Conservation (phyloP, 2,888 invertebrate genomes). For the Ctenicera cuprea region DNA sequence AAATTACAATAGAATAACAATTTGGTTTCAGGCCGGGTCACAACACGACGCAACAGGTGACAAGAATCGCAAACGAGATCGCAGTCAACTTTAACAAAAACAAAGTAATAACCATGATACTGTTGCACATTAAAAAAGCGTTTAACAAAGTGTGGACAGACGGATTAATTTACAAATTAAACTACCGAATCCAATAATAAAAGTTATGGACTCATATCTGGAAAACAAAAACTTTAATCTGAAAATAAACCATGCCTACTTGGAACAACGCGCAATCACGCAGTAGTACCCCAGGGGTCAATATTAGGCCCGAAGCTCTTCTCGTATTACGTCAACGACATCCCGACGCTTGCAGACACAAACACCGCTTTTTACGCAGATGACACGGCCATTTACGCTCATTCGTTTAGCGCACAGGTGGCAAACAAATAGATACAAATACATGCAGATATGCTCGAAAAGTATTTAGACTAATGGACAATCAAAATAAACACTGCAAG, state of each 20-base stretch:
- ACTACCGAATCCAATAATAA: too few relatives aligned
- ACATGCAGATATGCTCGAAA: not conserved
- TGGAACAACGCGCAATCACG: slow-evolving; percentile 24
- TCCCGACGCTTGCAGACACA: too few relatives aligned
- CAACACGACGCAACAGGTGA: not conserved
- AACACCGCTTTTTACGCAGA: not conserved
- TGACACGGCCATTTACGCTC: too few relatives aligned
- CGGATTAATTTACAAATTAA: too few relatives aligned
- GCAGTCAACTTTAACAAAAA: not conserved
- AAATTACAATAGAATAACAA: not conserved
- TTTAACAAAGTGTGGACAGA: too few relatives aligned
- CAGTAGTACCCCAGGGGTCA: too few relatives aligned
- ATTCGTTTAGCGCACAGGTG: slow-evolving; percentile 4
- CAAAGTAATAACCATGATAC: not conserved
- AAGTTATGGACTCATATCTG: too few relatives aligned
- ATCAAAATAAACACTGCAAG: not conserved
- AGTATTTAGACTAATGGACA: not conserved
- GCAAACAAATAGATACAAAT: too few relatives aligned
- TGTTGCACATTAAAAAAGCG: not conserved
- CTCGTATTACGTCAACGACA: too few relatives aligned
- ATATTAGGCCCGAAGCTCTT: too few relatives aligned
- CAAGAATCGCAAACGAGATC: not conserved
- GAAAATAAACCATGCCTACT: too few relatives aligned
- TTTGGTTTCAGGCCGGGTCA: not conserved
- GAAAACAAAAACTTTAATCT: too few relatives aligned